A percentile compares a stretch with the other conserved stretches of the same genome.
Conservation (phyloP, 1,140 invertebrate genomes). For the Muscidifurax raptorellus region DNA sequence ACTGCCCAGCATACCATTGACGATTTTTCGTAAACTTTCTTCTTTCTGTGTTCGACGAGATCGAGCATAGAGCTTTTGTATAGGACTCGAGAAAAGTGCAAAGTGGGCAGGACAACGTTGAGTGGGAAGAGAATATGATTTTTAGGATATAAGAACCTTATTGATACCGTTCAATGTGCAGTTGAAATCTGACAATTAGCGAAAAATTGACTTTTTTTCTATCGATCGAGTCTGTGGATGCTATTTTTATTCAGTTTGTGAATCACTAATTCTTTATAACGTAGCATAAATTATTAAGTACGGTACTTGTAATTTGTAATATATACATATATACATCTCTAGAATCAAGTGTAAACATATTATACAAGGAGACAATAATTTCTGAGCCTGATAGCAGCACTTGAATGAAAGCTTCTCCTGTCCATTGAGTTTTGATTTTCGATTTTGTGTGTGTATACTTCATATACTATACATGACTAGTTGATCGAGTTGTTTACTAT, state of each 20-base stretch:
- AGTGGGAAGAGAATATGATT: not conserved
- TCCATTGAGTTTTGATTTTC: not conserved
- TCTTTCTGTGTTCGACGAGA: not conserved
- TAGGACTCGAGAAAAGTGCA: not conserved
- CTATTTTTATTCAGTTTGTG: not conserved
- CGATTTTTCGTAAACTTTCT: not conserved
- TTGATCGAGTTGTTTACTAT: not conserved
- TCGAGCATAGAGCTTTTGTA: not conserved
- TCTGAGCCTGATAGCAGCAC: not conserved
- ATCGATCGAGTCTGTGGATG: not conserved
- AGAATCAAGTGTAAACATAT: not conserved
- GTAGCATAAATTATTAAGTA: not conserved
- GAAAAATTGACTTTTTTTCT: not conserved
- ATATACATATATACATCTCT: not conserved
- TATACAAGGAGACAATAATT: not conserved
- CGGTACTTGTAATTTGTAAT: not conserved
- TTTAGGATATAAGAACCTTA: not conserved
- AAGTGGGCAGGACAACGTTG: not conserved
- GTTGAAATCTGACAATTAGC: conserved; percentile 25
- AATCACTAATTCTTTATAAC: not conserved
- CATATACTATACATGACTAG: not conserved
- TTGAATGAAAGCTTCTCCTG: not conserved
- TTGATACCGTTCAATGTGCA: conserved; percentile 3
- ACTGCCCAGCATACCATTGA: not conserved
- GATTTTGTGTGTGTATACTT: not conserved